Conservation (phyloP, 2,888 invertebrate genomes). For the Sphaerophoria taeniata region DNA sequence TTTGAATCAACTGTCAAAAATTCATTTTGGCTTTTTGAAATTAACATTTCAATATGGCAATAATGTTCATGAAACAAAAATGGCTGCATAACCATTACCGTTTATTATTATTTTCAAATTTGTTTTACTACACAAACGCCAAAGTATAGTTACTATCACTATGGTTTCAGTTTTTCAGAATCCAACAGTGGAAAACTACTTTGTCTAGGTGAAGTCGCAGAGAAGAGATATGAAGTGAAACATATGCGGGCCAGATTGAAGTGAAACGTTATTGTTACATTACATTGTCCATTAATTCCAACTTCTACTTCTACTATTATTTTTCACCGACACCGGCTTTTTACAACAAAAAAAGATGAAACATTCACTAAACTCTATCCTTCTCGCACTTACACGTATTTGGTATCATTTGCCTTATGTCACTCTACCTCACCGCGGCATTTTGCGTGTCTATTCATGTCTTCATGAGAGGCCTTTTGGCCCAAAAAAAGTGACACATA, state of each 20-base stretch:
- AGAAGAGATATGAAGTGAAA: slow-evolving; percentile 2
- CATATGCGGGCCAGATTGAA: slow-evolving; percentile 20
- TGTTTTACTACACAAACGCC: too few species aligned
- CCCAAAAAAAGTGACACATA: slow-evolving; percentile 62
- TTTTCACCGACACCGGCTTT: slow-evolving; percentile 57
- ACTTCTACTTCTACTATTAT: too few species aligned
- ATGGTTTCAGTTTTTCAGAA: too few species aligned
- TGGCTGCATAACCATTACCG: too few species aligned
- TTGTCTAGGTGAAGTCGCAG: slow-evolving; percentile 2
- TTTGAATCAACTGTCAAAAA: too few species aligned
- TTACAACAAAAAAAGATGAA: slow-evolving; percentile 30
- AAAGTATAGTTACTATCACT: too few species aligned
- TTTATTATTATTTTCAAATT: too few species aligned
- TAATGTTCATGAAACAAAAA: too few species aligned
- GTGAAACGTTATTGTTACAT: slow-evolving; percentile 47
- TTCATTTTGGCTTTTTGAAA: too few species aligned
- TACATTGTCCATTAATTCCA: not conserved
- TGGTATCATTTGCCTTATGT: not conserved
- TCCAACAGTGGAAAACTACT: too few species aligned
- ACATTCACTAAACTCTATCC: slow-evolving; percentile 16
- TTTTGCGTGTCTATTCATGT: not conserved
- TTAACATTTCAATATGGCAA: too few species aligned
- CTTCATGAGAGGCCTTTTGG: slow-evolving; percentile 45
- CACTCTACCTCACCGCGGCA: not conserved
- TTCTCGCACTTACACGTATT: slow-evolving; percentile 24